phyloP scores from a whole-genome alignment of 2,113 vertebrate species.

The Microtus richardsoni region DNA sequence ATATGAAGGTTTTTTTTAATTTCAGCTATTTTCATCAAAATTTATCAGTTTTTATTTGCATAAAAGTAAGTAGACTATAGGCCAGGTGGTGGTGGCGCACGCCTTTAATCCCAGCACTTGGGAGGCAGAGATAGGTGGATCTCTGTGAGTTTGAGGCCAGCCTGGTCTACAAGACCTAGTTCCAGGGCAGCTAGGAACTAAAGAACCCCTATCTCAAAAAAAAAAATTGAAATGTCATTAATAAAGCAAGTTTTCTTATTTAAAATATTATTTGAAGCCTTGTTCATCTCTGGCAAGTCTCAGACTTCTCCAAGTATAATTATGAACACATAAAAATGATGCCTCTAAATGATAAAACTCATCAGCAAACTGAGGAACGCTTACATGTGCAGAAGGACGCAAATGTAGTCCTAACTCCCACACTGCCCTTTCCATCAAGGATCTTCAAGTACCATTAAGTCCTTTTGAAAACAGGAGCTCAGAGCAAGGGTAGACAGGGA shows the following conservation, averaged over 20 bases:
- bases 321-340: conserved; percentile 8
- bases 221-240: not conserved
- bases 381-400: not conserved
- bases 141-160: no score
- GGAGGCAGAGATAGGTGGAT: no score
- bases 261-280: not conserved
- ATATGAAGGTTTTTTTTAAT: conserved; percentile 3
- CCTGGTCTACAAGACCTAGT: no score
- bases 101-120: no score
- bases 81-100: no score
- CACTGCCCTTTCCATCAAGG: conserved; percentile 29
- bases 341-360: not conserved
- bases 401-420: not conserved
- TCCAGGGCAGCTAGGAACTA: no score
- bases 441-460: conserved; percentile 37
- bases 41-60: not conserved
- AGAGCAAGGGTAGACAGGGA: not conserved
- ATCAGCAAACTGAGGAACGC: not conserved
- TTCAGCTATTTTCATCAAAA: conserved; percentile 7
- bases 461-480: conserved; percentile 4
- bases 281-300: not conserved
- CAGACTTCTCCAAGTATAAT: not conserved
- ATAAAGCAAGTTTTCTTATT: not conserved
- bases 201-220: no score
- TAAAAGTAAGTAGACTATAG: not conserved